These are phyloP conservation scores for Varecia variegata DNA, from an alignment of 2,797 vertebrate genomes.

Conservation along the genomic window DNA sequence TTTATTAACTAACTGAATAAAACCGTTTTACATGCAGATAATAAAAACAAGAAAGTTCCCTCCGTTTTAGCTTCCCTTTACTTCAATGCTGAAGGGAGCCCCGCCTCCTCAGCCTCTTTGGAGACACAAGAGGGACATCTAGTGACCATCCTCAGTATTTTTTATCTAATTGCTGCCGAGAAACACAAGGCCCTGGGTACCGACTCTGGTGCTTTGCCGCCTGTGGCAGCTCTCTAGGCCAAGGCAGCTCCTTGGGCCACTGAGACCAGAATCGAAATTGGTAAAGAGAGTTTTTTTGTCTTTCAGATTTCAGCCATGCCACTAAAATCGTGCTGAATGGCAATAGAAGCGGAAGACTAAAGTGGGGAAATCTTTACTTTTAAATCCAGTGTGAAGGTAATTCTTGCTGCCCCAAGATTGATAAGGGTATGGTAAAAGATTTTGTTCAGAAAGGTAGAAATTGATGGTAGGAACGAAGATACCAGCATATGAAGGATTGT, in stretches of 20 bases:
- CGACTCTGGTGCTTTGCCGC: not conserved
- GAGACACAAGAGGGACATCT: constrained; percentile 86
- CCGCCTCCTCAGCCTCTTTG: constrained; percentile 53
- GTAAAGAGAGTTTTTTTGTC: not conserved
- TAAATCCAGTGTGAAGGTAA: constrained; percentile 13
- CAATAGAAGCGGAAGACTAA: constrained; percentile 16
- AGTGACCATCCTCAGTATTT: constrained; percentile 73
- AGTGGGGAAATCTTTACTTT: not conserved
- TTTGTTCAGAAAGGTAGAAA: constrained; percentile 31
- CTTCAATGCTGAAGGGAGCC: constrained; percentile 11
- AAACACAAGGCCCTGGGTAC: not conserved
- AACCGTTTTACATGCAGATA: constrained; percentile 48
- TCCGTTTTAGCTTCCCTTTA: constrained; percentile 56
- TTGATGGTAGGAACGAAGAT: not conserved
- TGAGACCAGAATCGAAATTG: constrained; percentile 25
- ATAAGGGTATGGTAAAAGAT: not conserved
- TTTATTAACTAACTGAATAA: constrained; percentile 74
- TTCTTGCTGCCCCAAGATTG: not conserved
- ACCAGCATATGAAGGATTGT: not conserved
- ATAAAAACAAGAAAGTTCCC: constrained; percentile 71
- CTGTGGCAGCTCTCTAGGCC: not conserved
- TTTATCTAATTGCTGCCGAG: not conserved
- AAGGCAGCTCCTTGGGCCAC: constrained; percentile 12
- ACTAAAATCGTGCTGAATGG: constrained; percentile 20
- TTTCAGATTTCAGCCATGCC: constrained; percentile 23